Evolutionary conservation across 2,888 invertebrate species (phyloP), one percentile per base, ranked within the genome.

Genomic region (Cremastinae sp.): DNA sequence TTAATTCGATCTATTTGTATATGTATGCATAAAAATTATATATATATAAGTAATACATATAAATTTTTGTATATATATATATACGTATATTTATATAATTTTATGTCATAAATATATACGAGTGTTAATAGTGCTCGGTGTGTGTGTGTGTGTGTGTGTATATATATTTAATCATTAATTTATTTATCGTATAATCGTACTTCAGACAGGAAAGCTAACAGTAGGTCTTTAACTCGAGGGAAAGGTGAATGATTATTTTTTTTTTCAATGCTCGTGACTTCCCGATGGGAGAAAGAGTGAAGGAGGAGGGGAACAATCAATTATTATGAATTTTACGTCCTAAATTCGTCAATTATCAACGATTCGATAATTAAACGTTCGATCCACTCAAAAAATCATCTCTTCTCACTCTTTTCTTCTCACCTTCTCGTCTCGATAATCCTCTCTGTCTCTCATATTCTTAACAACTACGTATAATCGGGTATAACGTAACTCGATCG

Each of bases 11-110:
- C 62, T 53, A 64, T 62, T 47, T 47, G 64, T 64, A 54, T 62
- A 74, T 59, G 58, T 70, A 74, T 62, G 59, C 59, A 66, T 75
- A 49, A 70, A 59, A 59, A 58, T 49, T 10, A 49, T 49, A 68
- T 58, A 58, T 68, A 68, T 51, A 47, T 66, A 41, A 58, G 51
- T 38, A 68, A 74, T 74, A 69, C 69, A 65, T 75, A 58, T 56
- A 54, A 71, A 47, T 56, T 28, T 28, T 28, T 64, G 54, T 62
- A 53, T 54, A 43, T 45, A 58, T 74, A 64, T 70, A 70, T 75
- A 73, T 73, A 65, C 58, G 74, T 79, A 80, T 80, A 79, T 82
- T 68, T 80, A 79, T 82, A 73, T 79, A 62, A 69, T 74, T 78
- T 66, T 78, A 78, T 75, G 77, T 78, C 78, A 66, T 81, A 62